These are phyloP conservation scores for Machaerirhynchus nigripectus DNA, from an alignment of 2,113 vertebrate genomes.

Conservation along the genomic window DNA sequence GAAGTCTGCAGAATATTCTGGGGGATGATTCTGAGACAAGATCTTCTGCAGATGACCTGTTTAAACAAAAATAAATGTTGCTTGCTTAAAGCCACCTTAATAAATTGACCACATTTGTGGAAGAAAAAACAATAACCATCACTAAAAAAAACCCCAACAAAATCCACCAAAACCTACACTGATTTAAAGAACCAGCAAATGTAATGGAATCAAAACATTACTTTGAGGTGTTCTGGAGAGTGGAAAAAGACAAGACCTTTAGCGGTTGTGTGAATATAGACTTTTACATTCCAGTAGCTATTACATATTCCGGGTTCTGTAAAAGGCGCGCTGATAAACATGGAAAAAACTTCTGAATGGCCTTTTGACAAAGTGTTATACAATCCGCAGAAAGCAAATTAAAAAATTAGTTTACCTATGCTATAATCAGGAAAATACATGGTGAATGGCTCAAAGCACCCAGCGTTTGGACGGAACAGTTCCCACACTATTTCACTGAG, in stretches of 20 bases:
- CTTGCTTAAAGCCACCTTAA: not conserved
- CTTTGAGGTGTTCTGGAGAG: not conserved
- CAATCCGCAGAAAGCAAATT: not conserved
- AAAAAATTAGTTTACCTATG: constrained; percentile 81
- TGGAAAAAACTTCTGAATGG: not conserved
- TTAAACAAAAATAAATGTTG: not conserved
- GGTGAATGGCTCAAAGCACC: constrained; percentile 90
- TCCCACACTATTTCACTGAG: constrained; percentile 97
- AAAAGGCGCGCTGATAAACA: not conserved
- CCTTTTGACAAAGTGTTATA: not conserved
- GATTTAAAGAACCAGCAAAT: not conserved
- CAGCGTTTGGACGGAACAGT: constrained; percentile 86
- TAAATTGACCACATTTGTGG: not conserved
- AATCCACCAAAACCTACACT: not conserved
- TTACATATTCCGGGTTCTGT: not conserved
- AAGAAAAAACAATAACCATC: not conserved
- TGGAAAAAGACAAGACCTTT: not conserved
- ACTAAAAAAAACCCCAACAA: not conserved
- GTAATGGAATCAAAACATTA: not conserved
- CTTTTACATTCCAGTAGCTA: not conserved
- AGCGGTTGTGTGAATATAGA: not conserved
- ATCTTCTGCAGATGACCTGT: constrained; percentile 91
- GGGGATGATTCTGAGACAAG: constrained; percentile 83
- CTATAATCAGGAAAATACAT: constrained; percentile 96
- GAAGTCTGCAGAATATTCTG: constrained; percentile 87